Percentiles rank a stretch among this genome's conserved stretches.
These are phyloP conservation scores for Andrena praecox DNA, from an alignment of 2,888 invertebrate species.

Conservation along the genomic window DNA sequence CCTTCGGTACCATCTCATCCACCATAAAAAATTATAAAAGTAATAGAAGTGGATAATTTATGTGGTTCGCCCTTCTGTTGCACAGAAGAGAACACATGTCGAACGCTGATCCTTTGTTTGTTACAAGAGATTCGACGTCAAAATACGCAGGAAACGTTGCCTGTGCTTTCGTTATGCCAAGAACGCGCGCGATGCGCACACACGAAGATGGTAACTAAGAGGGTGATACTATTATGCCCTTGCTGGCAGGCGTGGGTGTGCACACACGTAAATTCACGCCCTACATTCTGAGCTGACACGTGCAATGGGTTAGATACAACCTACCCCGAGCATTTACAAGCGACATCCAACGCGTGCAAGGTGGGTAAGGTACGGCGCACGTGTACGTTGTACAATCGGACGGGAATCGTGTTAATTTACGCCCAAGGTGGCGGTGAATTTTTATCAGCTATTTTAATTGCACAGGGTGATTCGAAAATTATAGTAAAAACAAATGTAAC, in stretches of 20 bases:
- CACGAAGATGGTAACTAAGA: conserved; percentile 36
- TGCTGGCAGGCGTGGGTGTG: conserved; percentile 19
- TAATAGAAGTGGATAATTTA: too few species aligned
- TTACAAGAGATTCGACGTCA: not conserved
- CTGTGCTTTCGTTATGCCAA: conserved; percentile 1
- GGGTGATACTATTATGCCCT: conserved; percentile 31
- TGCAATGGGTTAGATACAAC: conserved; percentile 38
- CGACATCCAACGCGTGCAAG: conserved; percentile 48
- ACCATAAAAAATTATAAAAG: too few species aligned
- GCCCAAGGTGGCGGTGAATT: conserved; percentile 18
- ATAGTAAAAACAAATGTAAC: not conserved
- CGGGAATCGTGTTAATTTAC: conserved; percentile 43
- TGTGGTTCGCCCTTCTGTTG: too few species aligned
- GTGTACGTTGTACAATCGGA: conserved; percentile 48
- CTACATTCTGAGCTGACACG: conserved; percentile 50
- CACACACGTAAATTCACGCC: conserved; percentile 72
- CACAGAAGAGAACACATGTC: not conserved
- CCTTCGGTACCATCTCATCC: too few species aligned
- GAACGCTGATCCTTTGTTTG: not conserved
- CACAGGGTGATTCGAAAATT: not conserved
- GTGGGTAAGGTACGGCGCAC: conserved; percentile 54
- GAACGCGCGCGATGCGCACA: conserved; percentile 23
- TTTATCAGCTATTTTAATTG: not conserved
- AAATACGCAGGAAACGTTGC: not conserved
- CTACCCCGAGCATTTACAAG: conserved; percentile 40